Evolutionary conservation across 2,888 invertebrate species (phyloP).

Genomic region (Trissoscelio sp.): DNA sequence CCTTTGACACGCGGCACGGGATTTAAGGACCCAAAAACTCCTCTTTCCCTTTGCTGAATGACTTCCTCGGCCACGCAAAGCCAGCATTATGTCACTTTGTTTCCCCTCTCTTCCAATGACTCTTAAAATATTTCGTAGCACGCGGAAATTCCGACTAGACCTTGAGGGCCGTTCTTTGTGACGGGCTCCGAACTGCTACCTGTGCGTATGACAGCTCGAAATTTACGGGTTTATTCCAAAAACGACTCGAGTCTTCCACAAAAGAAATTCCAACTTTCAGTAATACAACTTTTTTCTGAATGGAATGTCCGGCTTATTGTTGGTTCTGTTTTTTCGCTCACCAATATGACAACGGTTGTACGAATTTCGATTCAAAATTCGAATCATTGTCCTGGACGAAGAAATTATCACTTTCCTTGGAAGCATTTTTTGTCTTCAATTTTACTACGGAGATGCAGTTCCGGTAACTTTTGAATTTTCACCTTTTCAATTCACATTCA

Average conservation of each 20-base stretch:
- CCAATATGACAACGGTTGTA: constrained; percentile 44
- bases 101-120: constrained; percentile 16
- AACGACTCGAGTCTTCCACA: constrained; percentile 19
- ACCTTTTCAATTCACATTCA: too few species aligned
- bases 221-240: constrained; percentile 55
- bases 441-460: constrained; percentile 34
- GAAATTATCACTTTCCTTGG: constrained; percentile 38
- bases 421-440: constrained; percentile 31
- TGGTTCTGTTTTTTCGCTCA: constrained; percentile 40
- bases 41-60: constrained; percentile 34
- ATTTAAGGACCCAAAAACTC: constrained; percentile 36
- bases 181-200: constrained; percentile 2
- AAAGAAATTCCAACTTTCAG: constrained; percentile 46
- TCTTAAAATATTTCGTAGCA: constrained; percentile 57
- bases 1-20: constrained; percentile 62
- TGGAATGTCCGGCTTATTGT: constrained; percentile 56
- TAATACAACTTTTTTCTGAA: constrained; percentile 56
- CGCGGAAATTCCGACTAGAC: constrained; percentile 61
- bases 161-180: constrained; percentile 15
- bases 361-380: constrained; percentile 32
- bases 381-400: constrained; percentile 9
- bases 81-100: constrained; percentile 54
- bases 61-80: constrained; percentile 36
- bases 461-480: constrained; percentile 37
- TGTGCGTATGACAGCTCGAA: constrained; percentile 38